Base-by-base conservation (phyloP, 2,113 vertebrate species). In the Prionailurus viverrinus region DNA sequence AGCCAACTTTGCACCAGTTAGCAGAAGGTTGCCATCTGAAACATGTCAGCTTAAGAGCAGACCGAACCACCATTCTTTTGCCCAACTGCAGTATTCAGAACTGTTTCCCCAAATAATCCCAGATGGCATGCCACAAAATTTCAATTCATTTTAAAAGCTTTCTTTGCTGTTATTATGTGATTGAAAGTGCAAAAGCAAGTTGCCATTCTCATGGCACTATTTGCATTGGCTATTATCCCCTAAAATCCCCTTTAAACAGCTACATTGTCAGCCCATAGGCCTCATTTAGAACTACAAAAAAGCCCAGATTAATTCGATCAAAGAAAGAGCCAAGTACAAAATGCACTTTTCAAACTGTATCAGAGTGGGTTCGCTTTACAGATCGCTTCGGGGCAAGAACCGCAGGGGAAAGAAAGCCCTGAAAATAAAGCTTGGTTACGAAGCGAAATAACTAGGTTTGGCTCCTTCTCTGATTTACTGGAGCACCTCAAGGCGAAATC, bases 231-330 rank as follows among this genome's bases (percentile, higher is more conserved):
- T 99, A 99, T 99, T 99, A 99, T 99, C 96, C 98, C 94, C 98
- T 98, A 98, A 99, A 99, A 99, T 99, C 99, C 99, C 99, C 98
- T 99, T 99, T 99, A 99, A 99, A 99, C 99, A 99, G 99, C 99
- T 99, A 99, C 99, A 99, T 99, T 99, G 99, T 99, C 98, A 98
- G 97, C 98, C 98, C 98, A 97, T 98, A 98, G 98, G 98, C 98
- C 98, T 99, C 99, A 98, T 99, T 99, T 99, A 99, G 98, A 98
- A 98, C 98, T 97, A 99, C 99, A 99, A 99, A 99, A 99, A 99
- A 98, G 98, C 98, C 97, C 99, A 99, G 99, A 99, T 99, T 99
- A 99, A 99, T 98, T 99, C 97, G 98, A 99, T 99, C 98, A 99
- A 99, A 99, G 99, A 98, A 98, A 99, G 97, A 99, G 98, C 98